Conservation (phyloP, 2,888 invertebrate genomes). For the Lottia gigantea region DNA sequence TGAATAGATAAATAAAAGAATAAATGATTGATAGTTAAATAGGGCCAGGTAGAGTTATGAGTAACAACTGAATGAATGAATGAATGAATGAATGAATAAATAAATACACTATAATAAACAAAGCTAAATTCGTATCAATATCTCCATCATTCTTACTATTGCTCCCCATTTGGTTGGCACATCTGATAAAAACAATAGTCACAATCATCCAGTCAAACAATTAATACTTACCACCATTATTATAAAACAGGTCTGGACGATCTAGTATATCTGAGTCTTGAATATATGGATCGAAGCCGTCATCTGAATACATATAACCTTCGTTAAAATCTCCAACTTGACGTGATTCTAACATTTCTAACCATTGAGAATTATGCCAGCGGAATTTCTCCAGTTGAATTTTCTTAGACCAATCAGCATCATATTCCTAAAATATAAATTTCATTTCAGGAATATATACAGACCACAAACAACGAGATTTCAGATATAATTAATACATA, state of each 20-base stretch:
- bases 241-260: constrained; percentile 64
- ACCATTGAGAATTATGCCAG: constrained; percentile 98
- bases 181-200: background rate
- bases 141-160: too few relatives aligned
- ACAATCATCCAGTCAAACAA: background rate
- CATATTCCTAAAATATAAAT: constrained; percentile 80
- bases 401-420: constrained; percentile 91
- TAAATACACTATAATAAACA: too few relatives aligned
- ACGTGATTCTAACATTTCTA: constrained; percentile 88
- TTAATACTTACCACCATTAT: constrained; percentile 37
- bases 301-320: constrained; percentile 60
- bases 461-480: too few relatives aligned
- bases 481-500: too few relatives aligned
- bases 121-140: too few relatives aligned
- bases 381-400: constrained; percentile 95
- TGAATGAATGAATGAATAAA: too few relatives aligned
- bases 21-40: too few relatives aligned
- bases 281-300: constrained; percentile 60
- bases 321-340: constrained; percentile 62
- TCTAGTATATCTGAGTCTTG: constrained; percentile 67
- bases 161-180: too few relatives aligned
- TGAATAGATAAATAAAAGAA: too few relatives aligned
- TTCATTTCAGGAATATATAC: too few relatives aligned
- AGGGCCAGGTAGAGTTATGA: too few relatives aligned
- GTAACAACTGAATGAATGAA: too few relatives aligned